Evolutionary conservation across 2,797 vertebrate genomes (phyloP).

Genomic region (Enteromius mattozi): DNA sequence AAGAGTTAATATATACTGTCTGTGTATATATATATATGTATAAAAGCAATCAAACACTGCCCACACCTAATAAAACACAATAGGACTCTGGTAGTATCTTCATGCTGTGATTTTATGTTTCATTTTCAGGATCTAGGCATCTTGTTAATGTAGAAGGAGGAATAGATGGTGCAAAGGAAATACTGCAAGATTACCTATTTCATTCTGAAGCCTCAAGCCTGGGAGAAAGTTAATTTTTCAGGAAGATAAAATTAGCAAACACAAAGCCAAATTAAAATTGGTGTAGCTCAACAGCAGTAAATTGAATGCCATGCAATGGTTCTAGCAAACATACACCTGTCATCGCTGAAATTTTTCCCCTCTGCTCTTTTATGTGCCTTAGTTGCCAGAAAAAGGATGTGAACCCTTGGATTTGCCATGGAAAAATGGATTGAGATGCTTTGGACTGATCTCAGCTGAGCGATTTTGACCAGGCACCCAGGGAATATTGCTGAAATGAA

Average conservation of each 20-base stretch:
- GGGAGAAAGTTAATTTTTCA: slow-evolving; percentile 24
- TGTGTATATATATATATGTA: neutral
- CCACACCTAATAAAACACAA: slow-evolving; percentile 8
- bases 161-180: neutral
- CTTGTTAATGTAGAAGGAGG: slow-evolving; percentile 5
- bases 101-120: slow-evolving; percentile 44
- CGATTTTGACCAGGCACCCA: neutral
- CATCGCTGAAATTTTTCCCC: neutral
- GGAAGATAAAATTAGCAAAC: slow-evolving; percentile 24
- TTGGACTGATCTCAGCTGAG: slow-evolving; percentile 9
- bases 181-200: slow-evolving; percentile 21
- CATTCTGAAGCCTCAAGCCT: slow-evolving; percentile 19
- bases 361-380: neutral
- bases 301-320: slow-evolving; percentile 2
- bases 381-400: neutral
- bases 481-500: neutral
- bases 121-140: slow-evolving; percentile 29
- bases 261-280: slow-evolving; percentile 27
- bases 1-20: neutral
- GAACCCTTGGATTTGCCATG: neutral
- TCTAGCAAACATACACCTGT: neutral
- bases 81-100: slow-evolving; percentile 8
- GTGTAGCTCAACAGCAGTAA: slow-evolving; percentile 3
- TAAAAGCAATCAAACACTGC: slow-evolving; percentile 12
- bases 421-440: slow-evolving; percentile 5